Conservation (phyloP, 2,113 vertebrate species). For the Willisornis vidua region DNA sequence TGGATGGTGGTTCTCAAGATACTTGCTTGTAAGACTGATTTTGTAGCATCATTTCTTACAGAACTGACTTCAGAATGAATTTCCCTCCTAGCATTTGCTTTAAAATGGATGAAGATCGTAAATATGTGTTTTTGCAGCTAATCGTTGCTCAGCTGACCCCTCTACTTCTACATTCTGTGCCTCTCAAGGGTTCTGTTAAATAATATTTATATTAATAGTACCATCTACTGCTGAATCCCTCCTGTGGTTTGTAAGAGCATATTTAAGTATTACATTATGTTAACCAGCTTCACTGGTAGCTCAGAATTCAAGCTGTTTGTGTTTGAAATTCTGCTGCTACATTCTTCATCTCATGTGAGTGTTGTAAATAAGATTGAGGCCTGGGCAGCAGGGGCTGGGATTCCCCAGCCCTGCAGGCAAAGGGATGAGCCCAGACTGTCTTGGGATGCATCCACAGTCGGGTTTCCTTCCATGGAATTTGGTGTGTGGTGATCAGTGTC, state of each 20-base stretch:
- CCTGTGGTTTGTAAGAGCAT: conserved; percentile 58
- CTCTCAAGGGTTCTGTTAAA: conserved; percentile 49
- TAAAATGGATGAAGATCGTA: background rate
- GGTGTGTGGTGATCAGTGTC: accelerated
- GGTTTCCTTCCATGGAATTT: background rate
- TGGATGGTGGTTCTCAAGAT: background rate
- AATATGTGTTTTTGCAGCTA: background rate
- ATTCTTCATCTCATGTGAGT: background rate
- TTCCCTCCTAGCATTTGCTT: background rate
- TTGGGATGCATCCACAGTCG: background rate
- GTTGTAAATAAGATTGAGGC: background rate
- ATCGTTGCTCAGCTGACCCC: background rate
- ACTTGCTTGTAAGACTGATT: background rate
- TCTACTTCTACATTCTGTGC: background rate
- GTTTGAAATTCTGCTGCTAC: background rate
- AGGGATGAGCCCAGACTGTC: background rate
- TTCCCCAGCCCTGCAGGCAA: background rate
- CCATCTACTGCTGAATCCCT: conserved; percentile 30
- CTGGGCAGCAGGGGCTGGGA: background rate
- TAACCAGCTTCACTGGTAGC: conserved; percentile 20
- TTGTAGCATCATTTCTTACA: background rate
- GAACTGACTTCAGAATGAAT: background rate
- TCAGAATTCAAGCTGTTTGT: background rate
- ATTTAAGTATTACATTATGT: conserved; percentile 50
- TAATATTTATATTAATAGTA: conserved; percentile 56